Evolutionary conservation across 2,888 invertebrate genomes (phyloP), one percentile per base, ranked within the genome.

Genomic region (Crematogaster levior): DNA sequence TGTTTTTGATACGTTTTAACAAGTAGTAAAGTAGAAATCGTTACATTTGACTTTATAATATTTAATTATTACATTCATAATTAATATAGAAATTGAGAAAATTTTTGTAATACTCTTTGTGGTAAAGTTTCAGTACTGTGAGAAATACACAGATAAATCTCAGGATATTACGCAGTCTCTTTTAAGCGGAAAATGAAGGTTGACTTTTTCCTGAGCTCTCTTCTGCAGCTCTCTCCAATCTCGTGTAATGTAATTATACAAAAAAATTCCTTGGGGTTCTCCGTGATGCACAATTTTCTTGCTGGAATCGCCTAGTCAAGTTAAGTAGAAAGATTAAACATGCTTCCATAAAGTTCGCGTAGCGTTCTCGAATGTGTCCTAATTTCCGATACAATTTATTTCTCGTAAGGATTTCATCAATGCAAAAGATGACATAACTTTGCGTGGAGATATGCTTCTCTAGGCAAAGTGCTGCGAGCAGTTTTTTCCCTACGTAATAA

Each of bases 141-240:
- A 63, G 21, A 24, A 68, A 79, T 79, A 68, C 68, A 79, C 68
- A 79, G 70, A 79, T 79, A 87, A 86, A 88, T 87, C 84, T 81
- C 81, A 68, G 58, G 63, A 83, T 84, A 88, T 88, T 88, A 86
- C 66, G 83, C 27, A 84, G 83, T 86, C 84, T 75, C 83, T 87
- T 87, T 88, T 46, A 56, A 46, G 1, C 10, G 48, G 27, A 43
- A 68, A 68, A 68, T 43, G 27, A 34, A 66, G 43, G 58, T 72
- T 40, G 51, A 60, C 75, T 56, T 63, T 81, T 46, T n/a, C 21
- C 34, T 43, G n/a, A n/a, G 30, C 37, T 18, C 46, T 56, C 34
- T 68, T 70, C 27, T 12, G 18, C 6, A 10, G 21, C 15, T 79
- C 37, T 63, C 43, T 68, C 43, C 40, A 43, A 77, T 65, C 48